Evolutionary conservation across 2,888 invertebrate genomes (phyloP), one percentile per base, ranked within the genome.

Genomic region (Junonia oenone): DNA sequence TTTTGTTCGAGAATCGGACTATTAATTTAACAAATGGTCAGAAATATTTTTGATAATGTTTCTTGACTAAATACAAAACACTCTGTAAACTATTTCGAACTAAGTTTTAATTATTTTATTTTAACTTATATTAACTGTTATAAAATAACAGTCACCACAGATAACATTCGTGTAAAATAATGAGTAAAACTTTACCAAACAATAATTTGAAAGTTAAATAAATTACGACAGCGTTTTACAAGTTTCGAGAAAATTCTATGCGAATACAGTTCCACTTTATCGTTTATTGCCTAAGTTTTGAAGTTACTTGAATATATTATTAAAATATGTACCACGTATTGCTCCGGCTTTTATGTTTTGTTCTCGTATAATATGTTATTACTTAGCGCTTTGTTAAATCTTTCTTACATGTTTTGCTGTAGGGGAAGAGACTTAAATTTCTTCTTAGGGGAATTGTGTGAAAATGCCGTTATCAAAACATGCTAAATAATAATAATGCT

Each of bases 241-340:
- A 53, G 26, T 56, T 50, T 15, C 14, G 15, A 15, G 49, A 46
- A 56, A 59, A 49, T 55, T 55, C 17, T 33, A 43, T 46, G 52
- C 37, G 56, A 51, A 54, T 47, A 26, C 15, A 38, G 51, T 54
- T 56, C 56, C 51, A 54, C 51, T 45, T 56, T 59, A 59, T 56
- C 59, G 51, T 33, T 56, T 59, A 59, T 59, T 56, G 56, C 54
- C 19, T 14, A 56, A 59, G 54, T 59, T 56, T 8, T 26, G 26
- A 26, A 43, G 43, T 26, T 43, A 26, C 43, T 26, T 26, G 43
- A 43, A 43, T 43, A 43, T 43, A 43, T 43, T 43, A 43, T 43
- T 43, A 43, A 43, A 13, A 43, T 22, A 43, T 43, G 43, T 43
- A 43, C 40, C 40, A 5, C 26, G 13, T 43, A 26, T 13, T 43